Conservation (phyloP, 2,797 vertebrate species). For the Oryzias sinensis region DNA sequence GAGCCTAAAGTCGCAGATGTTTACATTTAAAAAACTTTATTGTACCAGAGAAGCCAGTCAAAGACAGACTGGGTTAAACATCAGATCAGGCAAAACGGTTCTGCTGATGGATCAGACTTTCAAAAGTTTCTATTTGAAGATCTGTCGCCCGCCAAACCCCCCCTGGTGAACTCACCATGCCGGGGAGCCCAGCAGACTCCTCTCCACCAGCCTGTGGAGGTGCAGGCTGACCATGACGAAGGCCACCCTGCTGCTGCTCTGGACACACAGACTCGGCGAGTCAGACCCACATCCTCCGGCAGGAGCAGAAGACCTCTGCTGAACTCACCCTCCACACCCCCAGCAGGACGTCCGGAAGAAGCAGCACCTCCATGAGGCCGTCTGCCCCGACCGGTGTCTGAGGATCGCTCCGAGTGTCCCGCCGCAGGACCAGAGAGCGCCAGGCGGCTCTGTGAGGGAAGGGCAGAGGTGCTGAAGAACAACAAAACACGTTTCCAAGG, state of each 20-base stretch:
- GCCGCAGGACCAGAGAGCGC: constrained; percentile 79
- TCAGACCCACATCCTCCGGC: neutral
- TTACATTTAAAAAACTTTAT: too few species aligned
- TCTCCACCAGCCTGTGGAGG: constrained; percentile 86
- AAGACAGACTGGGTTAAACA: too few species aligned
- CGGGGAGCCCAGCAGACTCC: constrained; percentile 82
- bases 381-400: constrained; percentile 62
- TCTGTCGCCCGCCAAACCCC: too few species aligned
- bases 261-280: constrained; percentile 1
- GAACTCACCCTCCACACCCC: constrained; percentile 86
- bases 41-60: too few species aligned
- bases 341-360: constrained; percentile 75
- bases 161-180: constrained; percentile 64
- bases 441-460: constrained; percentile 70
- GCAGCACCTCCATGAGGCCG: constrained; percentile 71
- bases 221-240: constrained; percentile 87
- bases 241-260: constrained; percentile 73
- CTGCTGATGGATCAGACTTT: too few species aligned
- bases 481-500: neutral
- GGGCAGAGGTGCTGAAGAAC: neutral
- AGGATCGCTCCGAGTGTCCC: constrained; percentile 51
- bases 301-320: too few species aligned
- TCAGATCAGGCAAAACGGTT: too few species aligned
- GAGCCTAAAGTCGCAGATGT: too few species aligned
- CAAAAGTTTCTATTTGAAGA: too few species aligned